A percentile compares a stretch with the other conserved stretches of the same genome.
These are phyloP conservation scores for Darevskia nairensis DNA, from an alignment of 2,797 vertebrate genomes.

Conservation along the genomic window DNA sequence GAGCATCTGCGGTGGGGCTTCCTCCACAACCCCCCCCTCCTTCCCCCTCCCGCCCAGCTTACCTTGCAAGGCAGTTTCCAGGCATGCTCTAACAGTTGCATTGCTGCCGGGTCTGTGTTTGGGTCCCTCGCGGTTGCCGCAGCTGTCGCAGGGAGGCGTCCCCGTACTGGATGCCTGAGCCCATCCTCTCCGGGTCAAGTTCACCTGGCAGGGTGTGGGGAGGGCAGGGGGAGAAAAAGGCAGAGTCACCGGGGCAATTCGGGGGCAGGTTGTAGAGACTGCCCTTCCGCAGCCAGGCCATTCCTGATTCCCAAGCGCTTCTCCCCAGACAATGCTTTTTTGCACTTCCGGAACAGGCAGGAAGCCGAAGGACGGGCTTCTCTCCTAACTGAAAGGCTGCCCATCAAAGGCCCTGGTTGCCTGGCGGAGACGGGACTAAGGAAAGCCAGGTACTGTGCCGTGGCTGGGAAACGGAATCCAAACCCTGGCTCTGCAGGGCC, in stretches of 20 bases:
- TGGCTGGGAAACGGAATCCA: background rate
- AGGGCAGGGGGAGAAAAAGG: no score
- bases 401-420: background rate
- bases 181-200: slow-evolving; percentile 94
- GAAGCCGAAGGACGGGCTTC: no score
- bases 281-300: background rate
- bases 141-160: slow-evolving; percentile 90
- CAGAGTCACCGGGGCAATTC: background rate
- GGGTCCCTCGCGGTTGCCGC: slow-evolving; percentile 88
- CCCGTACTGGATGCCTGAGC: slow-evolving; percentile 93
- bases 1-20: background rate
- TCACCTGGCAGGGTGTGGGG: slow-evolving; percentile 80
- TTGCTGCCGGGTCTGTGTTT: slow-evolving; percentile 86
- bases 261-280: fast-evolving
- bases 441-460: background rate
- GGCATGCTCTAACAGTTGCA: slow-evolving; percentile 85
- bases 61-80: slow-evolving; percentile 17
- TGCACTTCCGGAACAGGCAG: background rate
- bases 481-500: no score
- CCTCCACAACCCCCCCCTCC: no score
- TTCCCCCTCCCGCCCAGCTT: background rate
- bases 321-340: background rate
- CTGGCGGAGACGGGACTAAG: background rate
- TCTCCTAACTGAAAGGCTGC: background rate
- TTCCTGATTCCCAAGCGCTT: no score